Base-by-base conservation (phyloP, 2,797 vertebrate genomes). In the Trachurus trachurus region DNA sequence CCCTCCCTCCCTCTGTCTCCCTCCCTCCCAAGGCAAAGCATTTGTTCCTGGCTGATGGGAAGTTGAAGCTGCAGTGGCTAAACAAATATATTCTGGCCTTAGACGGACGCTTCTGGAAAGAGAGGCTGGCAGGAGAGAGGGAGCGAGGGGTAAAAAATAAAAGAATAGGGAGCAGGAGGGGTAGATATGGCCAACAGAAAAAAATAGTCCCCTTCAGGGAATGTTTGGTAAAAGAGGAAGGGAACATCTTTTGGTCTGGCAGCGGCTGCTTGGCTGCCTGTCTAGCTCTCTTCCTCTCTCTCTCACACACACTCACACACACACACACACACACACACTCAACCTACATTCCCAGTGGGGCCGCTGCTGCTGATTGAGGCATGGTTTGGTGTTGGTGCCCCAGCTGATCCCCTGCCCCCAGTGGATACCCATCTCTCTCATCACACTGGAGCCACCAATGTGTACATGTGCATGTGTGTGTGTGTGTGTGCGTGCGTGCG, bases 211-310 rank as follows among this genome's bases (percentile, higher is more conserved):
- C 94, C 77, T 81, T 81, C 74, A 90, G 94, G 85, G 7, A 81
- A 65, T 91, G 92, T 95, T 95, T 88, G 68, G 88, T 94, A 94
- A 89, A 95, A 94, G 94, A 82, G 88, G 76, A 88, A 92, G 80
- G 75, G 89, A 95, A 86, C 89, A 92, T 93, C 87, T 90, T 87
- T 83, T 82, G 85, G 85, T 92, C 84, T 83, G 74, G 86, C 89
- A 91, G 90, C 92, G 92, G 86, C 91, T 90, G 91, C 75, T 75
- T 84, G 81, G 82, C 84, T 92, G 66, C 29, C 83, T 81, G 69
- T 50, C 59, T 64, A 39, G 45, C 80, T 49, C 60, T 58, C 49
- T 72, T 50, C 5, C 57, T 62, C 42, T 47, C 42, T 47, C 58
- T 37, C 42, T 17, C 61, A 39, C 71, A 59, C 62, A 78, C 21